phyloP scores from a whole-genome alignment of 1,140 invertebrate species.

The Homalodisca vitripennis region DNA sequence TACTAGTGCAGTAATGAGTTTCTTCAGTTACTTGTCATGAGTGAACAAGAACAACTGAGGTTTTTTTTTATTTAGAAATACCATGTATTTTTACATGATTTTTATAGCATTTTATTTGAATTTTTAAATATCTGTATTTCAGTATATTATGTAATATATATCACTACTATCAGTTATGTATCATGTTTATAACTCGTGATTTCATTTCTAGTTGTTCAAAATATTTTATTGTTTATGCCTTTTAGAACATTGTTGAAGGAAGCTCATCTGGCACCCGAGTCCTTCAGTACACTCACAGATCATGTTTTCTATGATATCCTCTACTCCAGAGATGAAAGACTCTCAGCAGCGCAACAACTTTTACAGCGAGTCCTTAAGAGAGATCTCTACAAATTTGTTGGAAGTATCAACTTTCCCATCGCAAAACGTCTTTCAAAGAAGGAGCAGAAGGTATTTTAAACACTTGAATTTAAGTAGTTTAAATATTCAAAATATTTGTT shows the following conservation, averaged over 20 bases:
- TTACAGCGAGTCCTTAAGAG: constrained; percentile 27
- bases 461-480: neutral
- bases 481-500: too few species aligned
- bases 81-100: neutral
- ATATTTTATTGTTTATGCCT: constrained; percentile 12
- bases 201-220: constrained; percentile 5
- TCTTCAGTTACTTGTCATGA: too few species aligned
- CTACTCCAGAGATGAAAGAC: constrained; percentile 21
- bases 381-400: constrained; percentile 33
- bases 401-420: constrained; percentile 26
- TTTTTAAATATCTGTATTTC: neutral
- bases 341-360: constrained; percentile 23
- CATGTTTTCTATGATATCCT: constrained; percentile 34
- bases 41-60: too few species aligned
- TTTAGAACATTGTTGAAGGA: constrained; percentile 33
- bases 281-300: constrained; percentile 35
- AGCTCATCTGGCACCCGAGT: constrained; percentile 34
- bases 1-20: too few species aligned
- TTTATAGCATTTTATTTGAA: neutral
- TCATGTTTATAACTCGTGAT: neutral
- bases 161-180: neutral
- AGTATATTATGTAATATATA: neutral
- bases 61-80: too few species aligned
- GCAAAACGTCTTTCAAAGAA: neutral
- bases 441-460: neutral